phyloP scores from a whole-genome alignment of 2,797 vertebrate genomes.

The Merluccius polli region DNA sequence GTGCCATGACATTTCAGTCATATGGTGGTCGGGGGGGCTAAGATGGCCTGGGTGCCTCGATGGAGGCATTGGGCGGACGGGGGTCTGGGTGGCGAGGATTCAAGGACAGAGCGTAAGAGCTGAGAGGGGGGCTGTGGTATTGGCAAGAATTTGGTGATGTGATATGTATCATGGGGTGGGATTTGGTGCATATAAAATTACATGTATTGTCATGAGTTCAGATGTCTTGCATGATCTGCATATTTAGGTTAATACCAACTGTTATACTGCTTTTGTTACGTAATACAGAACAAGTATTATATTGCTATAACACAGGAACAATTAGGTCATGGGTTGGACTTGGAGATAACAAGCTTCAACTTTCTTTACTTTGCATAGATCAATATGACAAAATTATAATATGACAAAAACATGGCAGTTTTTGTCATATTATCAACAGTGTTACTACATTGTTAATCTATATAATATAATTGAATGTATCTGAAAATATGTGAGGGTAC shows the following conservation, averaged over 20 bases:
- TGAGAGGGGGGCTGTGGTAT: too few species aligned
- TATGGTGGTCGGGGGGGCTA: neutral
- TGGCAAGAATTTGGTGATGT: too few species aligned
- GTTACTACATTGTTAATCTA: too few species aligned
- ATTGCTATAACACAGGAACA: too few species aligned
- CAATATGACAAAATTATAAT: too few species aligned
- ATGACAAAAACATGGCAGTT: too few species aligned
- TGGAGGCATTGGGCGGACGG: neutral
- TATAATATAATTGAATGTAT: neutral
- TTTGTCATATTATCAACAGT: neutral
- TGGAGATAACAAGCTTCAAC: neutral
- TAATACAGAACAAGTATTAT: too few species aligned
- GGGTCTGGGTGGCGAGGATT: slow-evolving; percentile 8
- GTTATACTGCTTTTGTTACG: too few species aligned
- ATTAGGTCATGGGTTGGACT: too few species aligned
- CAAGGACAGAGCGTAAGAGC: slow-evolving; percentile 7
- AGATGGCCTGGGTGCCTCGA: neutral
- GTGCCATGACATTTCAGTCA: slow-evolving; percentile 36
- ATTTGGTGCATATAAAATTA: neutral
- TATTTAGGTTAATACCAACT: too few species aligned
- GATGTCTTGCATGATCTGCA: too few species aligned
- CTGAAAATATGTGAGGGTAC: neutral
- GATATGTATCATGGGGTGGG: neutral
- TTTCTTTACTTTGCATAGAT: neutral
- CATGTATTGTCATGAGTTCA: neutral